These are phyloP conservation scores for Lichenostomus cassidix DNA, from an alignment of 2,113 vertebrate species.

Conservation along the genomic window DNA sequence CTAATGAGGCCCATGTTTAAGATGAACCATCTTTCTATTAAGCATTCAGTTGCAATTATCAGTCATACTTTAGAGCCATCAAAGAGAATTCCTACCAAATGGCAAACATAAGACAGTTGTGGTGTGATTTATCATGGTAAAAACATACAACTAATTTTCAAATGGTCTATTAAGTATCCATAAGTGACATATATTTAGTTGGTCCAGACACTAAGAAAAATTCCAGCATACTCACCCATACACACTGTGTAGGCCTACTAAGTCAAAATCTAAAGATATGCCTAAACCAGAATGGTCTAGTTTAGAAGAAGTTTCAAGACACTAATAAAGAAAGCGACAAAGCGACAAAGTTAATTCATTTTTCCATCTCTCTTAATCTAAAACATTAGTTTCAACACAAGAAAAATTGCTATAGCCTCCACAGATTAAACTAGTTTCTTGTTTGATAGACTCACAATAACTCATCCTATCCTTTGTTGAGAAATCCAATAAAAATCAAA, in stretches of 20 bases:
- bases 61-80: neutral
- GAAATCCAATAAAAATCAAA: constrained; percentile 57
- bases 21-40: neutral
- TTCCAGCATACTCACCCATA: neutral
- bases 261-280: neutral
- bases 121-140: neutral
- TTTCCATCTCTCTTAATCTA: neutral
- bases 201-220: neutral
- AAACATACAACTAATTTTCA: neutral
- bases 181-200: neutral
- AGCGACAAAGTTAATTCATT: neutral
- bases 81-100: neutral
- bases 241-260: neutral
- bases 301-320: neutral
- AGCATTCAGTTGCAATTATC: neutral
- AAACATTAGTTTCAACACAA: neutral
- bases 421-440: constrained; percentile 46
- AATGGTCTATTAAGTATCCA: neutral
- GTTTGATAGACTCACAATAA: constrained; percentile 45
- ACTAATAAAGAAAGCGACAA: neutral
- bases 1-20: neutral
- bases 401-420: constrained; percentile 3
- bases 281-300: neutral
- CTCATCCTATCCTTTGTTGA: neutral
- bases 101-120: neutral